phyloP scores from a whole-genome alignment of 1,140 invertebrate genomes.

The Eurosta solidaginis region DNA sequence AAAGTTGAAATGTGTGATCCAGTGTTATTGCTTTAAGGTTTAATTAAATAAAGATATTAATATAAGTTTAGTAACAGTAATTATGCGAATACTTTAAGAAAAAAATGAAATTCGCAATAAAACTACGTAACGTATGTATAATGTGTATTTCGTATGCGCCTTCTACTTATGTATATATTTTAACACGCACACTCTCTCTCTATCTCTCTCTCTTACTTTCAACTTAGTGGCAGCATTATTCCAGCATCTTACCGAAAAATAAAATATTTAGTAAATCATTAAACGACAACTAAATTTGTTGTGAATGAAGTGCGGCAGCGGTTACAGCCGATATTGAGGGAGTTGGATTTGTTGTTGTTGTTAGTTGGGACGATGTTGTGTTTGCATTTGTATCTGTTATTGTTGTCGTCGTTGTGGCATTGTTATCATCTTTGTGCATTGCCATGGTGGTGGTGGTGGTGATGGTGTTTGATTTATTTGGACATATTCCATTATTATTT shows the following conservation, averaged over 20 bases:
- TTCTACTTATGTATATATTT: no score
- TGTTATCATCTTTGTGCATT: neutral
- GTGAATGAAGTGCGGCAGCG: conserved; percentile 46
- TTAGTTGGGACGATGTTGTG: neutral
- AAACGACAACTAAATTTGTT: conserved; percentile 58
- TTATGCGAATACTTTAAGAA: no score
- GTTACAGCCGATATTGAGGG: conserved; percentile 44
- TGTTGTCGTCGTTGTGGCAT: neutral
- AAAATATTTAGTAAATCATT: conserved; percentile 59
- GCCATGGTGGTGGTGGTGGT: no score
- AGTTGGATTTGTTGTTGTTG: neutral
- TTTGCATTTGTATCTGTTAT: neutral
- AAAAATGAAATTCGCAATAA: no score
- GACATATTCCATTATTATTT: neutral
- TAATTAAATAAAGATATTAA: no score
- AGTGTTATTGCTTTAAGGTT: no score
- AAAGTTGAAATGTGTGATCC: no score
- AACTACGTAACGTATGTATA: no score
- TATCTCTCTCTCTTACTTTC: no score
- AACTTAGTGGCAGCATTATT: conserved; percentile 19
- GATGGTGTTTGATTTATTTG: neutral
- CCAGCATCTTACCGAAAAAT: conserved; percentile 52
- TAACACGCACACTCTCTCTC: no score
- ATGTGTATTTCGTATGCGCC: no score
- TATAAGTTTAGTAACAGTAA: no score